A percentile compares a stretch with the other conserved stretches of the same genome.
Conservation (phyloP, 2,888 invertebrate genomes). For the Acanthococcus lagerstroemiae region DNA sequence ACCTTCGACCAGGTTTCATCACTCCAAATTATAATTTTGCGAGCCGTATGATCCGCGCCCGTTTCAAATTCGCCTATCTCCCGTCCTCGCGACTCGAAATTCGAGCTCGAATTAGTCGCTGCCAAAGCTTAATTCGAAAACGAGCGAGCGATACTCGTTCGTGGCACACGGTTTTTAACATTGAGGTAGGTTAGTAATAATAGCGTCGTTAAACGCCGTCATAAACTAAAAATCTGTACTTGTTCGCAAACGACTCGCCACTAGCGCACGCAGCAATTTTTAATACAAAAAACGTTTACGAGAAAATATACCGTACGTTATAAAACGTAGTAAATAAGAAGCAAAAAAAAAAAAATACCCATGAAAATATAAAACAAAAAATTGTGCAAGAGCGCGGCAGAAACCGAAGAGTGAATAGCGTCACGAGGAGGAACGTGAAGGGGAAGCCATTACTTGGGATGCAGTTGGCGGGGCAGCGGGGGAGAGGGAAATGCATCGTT, state of each 20-base stretch:
- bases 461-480: background rate
- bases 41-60: too few relatives aligned
- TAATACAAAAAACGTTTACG: background rate
- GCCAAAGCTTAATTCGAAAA: too few relatives aligned
- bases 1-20: too few relatives aligned
- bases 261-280: slow-evolving; percentile 8
- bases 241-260: slow-evolving; percentile 8
- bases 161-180: background rate
- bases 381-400: background rate
- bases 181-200: slow-evolving; percentile 14
- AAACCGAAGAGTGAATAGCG: background rate
- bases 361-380: background rate
- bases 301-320: slow-evolving; percentile 1
- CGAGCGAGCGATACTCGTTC: background rate
- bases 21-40: too few relatives aligned
- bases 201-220: slow-evolving; percentile 8
- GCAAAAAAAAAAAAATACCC: background rate
- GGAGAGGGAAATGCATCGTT: slow-evolving; percentile 5
- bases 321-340: slow-evolving; percentile 3
- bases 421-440: background rate
- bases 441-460: background rate
- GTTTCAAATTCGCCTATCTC: too few relatives aligned
- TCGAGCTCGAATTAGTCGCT: too few relatives aligned
- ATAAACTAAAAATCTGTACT: slow-evolving; percentile 11
- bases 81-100: too few relatives aligned